Percentiles rank a stretch among this genome's conserved stretches.
Evolutionary conservation across 2,888 invertebrate species (phyloP).

Genomic region (Heliconius ismenius): DNA sequence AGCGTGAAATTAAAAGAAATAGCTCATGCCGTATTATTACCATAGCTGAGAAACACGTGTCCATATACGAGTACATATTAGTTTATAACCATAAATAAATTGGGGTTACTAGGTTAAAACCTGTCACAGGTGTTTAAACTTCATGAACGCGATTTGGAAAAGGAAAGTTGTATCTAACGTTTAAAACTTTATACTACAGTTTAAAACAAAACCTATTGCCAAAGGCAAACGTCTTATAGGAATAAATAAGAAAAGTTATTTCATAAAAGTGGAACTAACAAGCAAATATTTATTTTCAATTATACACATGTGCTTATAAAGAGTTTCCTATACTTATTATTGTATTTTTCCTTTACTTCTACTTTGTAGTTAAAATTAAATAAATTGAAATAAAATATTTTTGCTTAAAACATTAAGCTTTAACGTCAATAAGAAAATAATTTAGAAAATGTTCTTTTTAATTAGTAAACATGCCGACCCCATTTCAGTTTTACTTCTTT

Average conservation of each 20-base stretch:
- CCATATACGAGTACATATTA: background rate
- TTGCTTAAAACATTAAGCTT: background rate
- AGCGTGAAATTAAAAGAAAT: no score
- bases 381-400: background rate
- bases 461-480: background rate
- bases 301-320: no score
- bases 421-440: background rate
- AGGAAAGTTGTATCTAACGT: background rate
- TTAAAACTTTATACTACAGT: background rate
- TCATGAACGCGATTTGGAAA: background rate
- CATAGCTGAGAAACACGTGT: constrained; percentile 1
- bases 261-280: background rate
- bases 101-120: background rate
- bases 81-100: constrained; percentile 9
- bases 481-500: background rate
- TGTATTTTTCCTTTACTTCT: no score
- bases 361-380: background rate
- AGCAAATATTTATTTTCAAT: background rate
- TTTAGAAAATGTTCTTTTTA: background rate
- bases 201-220: background rate
- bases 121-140: constrained; percentile 6
- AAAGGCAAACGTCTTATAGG: background rate
- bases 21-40: background rate
- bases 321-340: background rate
- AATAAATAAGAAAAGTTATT: background rate